phyloP scores from a whole-genome alignment of 2,888 invertebrate species.

The Crematogaster levior region DNA sequence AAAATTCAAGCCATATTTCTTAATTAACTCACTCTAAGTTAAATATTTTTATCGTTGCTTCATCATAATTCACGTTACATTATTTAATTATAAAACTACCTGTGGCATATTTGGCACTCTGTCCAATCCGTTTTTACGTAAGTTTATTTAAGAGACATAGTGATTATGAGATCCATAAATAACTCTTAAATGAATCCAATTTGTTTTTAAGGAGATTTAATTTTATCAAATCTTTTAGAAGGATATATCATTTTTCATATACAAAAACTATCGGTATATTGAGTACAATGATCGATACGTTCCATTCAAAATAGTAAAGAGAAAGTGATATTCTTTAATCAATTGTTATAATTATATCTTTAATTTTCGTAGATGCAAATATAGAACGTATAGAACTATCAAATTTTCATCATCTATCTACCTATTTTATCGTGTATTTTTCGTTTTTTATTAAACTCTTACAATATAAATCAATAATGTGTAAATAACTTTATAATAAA shows the following conservation, averaged over 20 bases:
- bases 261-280: constrained; percentile 6
- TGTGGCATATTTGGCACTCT: constrained; percentile 43
- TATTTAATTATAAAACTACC: constrained; percentile 35
- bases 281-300: neutral
- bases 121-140: constrained; percentile 1
- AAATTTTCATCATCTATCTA: no score
- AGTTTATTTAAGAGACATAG: neutral
- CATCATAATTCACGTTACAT: constrained; percentile 14
- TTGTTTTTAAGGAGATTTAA: constrained; percentile 23
- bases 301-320: neutral
- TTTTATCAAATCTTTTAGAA: constrained; percentile 17
- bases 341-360: neutral
- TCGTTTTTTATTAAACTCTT: no score
- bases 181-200: neutral
- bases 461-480: neutral
- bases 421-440: no score
- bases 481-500: neutral
- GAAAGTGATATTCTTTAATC: neutral
- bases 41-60: neutral
- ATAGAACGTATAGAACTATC: no score
- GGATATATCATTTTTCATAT: neutral
- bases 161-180: constrained; percentile 30
- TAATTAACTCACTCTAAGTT: constrained; percentile 24
- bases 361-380: neutral
- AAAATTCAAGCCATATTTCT: neutral